These are phyloP conservation scores for Scopus umbretta DNA, from an alignment of 2,113 vertebrate genomes.

Conservation along the genomic window DNA sequence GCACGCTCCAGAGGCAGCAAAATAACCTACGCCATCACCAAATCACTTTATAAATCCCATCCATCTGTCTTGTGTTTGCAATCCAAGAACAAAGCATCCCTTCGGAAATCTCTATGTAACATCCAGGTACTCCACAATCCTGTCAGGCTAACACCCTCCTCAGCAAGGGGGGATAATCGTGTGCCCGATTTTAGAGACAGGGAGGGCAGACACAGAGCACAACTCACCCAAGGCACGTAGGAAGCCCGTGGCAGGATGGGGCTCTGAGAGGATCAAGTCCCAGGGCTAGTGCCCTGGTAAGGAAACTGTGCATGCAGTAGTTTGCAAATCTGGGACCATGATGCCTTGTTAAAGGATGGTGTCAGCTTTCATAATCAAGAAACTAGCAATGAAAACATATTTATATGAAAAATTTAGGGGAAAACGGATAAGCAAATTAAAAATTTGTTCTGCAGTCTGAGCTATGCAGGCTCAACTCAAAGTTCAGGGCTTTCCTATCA, in stretches of 20 bases:
- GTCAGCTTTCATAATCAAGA: neutral
- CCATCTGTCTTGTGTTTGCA: neutral
- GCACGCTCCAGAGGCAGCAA: neutral
- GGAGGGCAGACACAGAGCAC: neutral
- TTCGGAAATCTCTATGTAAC: neutral
- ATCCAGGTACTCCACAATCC: neutral
- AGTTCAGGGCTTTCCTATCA: neutral
- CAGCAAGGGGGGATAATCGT: accelerated
- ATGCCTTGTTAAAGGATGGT: neutral
- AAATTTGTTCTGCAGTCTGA: neutral
- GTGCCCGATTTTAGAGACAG: neutral
- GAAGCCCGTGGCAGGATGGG: neutral
- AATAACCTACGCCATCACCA: neutral
- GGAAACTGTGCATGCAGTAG: accelerated
- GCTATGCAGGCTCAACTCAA: neutral
- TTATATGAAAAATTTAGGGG: no score
- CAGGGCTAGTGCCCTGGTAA: neutral
- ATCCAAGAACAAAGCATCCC: neutral
- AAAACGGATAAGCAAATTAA: neutral
- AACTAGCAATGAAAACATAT: neutral
- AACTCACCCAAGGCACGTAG: accelerated
- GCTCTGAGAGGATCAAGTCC: neutral
- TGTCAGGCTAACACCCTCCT: neutral
- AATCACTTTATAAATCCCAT: neutral
- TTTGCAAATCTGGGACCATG: neutral